phyloP scores from a whole-genome alignment of 1,140 invertebrate genomes.

The Neoseiulus cucumeris region DNA sequence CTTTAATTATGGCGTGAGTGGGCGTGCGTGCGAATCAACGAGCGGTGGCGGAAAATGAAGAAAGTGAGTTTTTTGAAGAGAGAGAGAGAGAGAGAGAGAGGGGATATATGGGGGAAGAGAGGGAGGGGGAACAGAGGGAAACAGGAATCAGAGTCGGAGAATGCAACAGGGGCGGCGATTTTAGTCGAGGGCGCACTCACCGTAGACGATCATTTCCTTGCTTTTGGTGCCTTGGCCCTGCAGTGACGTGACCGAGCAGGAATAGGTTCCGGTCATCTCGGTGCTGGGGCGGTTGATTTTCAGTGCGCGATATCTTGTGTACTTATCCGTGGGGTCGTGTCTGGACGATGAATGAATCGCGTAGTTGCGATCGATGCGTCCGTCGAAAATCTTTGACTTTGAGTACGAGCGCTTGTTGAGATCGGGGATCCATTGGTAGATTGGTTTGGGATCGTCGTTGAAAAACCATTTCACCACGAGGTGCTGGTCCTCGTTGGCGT shows the following conservation, averaged over 20 bases:
- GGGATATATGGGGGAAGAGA: not conserved
- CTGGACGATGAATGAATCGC: conserved; percentile 32
- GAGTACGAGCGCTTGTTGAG: conserved; percentile 36
- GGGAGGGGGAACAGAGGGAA: not conserved
- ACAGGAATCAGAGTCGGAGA: too few species aligned
- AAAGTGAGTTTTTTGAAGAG: too few species aligned
- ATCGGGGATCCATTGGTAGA: conserved; percentile 56
- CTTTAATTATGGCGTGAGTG: too few species aligned
- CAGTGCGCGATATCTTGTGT: conserved; percentile 49
- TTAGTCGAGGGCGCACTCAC: conserved; percentile 19
- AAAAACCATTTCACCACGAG: conserved; percentile 61
- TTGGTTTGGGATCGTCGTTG: conserved; percentile 39
- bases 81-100: too few species aligned
- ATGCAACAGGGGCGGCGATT: too few species aligned
- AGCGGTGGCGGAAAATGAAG: too few species aligned
- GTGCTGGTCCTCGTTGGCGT: conserved; percentile 32
- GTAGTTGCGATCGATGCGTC: conserved; percentile 44
- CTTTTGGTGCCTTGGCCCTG: conserved; percentile 42
- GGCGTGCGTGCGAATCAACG: too few species aligned
- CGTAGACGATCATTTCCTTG: conserved; percentile 46
- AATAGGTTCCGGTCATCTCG: conserved; percentile 51
- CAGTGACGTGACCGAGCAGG: conserved; percentile 52
- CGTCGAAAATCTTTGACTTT: conserved; percentile 34
- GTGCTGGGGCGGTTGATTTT: conserved; percentile 48
- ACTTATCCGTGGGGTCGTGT: conserved; percentile 34